Conservation (phyloP, 2,888 invertebrate species). For the Cordilura impudica region DNA sequence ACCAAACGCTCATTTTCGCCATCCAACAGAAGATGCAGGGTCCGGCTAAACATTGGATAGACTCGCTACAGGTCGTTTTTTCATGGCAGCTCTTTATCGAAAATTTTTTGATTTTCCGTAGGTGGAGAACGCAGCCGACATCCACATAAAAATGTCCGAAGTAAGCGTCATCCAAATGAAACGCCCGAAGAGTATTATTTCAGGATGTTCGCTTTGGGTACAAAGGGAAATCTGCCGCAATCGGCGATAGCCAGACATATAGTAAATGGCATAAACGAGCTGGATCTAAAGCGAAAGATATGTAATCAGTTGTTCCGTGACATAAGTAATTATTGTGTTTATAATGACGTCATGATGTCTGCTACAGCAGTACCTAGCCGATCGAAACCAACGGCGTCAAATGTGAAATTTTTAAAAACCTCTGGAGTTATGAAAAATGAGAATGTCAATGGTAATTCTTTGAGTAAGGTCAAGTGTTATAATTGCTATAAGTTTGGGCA, state of each 20-base stretch:
- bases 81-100: conserved; percentile 29
- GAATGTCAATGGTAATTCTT: neutral
- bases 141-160: conserved; percentile 46
- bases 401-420: too few relatives aligned
- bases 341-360: too few relatives aligned
- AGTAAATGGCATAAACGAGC: conserved; percentile 38
- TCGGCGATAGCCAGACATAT: conserved; percentile 42
- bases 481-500: conserved; percentile 25
- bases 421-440: too few relatives aligned
- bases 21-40: conserved; percentile 52
- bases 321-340: too few relatives aligned
- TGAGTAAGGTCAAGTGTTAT: conserved; percentile 28
- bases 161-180: conserved; percentile 1
- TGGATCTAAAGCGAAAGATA: conserved; percentile 27
- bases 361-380: neutral
- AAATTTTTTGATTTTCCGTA: conserved; percentile 22
- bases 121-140: conserved; percentile 5
- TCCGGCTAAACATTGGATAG: conserved; percentile 41
- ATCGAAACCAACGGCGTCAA: neutral
- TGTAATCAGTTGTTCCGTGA: too few relatives aligned
- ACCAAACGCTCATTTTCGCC: conserved; percentile 36
- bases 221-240: conserved; percentile 31
- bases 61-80: conserved; percentile 20
- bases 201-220: conserved; percentile 40
- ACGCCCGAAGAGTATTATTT: conserved; percentile 35